Evolutionary conservation across 2,888 invertebrate genomes (phyloP).

Genomic region (Embidobia sp.): DNA sequence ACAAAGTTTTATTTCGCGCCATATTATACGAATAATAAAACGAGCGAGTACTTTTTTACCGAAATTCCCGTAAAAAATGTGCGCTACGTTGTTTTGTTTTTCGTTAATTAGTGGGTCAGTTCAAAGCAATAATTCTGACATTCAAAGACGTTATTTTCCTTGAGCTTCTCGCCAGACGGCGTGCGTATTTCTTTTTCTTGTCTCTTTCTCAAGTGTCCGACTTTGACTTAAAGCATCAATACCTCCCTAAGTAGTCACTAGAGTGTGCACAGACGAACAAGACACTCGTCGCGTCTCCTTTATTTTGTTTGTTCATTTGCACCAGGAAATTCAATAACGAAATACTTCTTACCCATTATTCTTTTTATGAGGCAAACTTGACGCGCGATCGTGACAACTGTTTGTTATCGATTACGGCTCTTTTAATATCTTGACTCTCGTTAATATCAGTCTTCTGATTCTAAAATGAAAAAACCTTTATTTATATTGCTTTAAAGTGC

Average conservation of each 20-base stretch:
- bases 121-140: constrained; percentile 40
- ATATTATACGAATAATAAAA: no score
- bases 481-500: background rate
- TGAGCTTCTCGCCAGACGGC: constrained; percentile 9
- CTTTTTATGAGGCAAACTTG: constrained; percentile 45
- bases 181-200: constrained; percentile 40
- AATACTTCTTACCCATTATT: constrained; percentile 55
- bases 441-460: constrained; percentile 20
- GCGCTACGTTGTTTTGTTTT: no score
- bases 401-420: constrained; percentile 46
- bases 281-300: constrained; percentile 36
- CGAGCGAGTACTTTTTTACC: no score
- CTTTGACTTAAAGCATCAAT: constrained; percentile 50
- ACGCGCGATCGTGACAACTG: constrained; percentile 48
- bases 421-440: constrained; percentile 30
- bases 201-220: constrained; percentile 31
- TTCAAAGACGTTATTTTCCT: constrained; percentile 40
- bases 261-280: constrained; percentile 41
- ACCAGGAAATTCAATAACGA: constrained; percentile 58
- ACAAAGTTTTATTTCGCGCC: no score
- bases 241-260: constrained; percentile 52
- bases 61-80: no score
- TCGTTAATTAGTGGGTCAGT: constrained; percentile 19
- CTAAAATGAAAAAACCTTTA: background rate
- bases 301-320: constrained; percentile 55